Conservation (phyloP, 2,113 vertebrate species). For the Passer domesticus region DNA sequence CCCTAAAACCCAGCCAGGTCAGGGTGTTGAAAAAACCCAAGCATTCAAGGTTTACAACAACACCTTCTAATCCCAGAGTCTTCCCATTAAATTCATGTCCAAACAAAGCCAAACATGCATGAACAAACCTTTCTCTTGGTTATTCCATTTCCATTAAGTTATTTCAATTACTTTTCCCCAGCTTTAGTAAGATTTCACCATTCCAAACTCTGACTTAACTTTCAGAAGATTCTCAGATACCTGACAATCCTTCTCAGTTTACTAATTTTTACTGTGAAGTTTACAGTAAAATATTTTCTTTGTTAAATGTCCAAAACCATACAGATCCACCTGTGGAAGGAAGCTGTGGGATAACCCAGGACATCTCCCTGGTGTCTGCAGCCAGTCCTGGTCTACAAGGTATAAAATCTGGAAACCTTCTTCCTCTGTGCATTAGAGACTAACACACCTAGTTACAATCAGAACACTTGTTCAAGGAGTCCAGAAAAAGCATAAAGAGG, state of each 20-base stretch:
- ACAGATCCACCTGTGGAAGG: background rate
- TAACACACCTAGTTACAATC: background rate
- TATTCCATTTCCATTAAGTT: background rate
- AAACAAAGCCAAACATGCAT: background rate
- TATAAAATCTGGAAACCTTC: background rate
- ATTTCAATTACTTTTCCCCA: background rate
- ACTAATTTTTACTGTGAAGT: background rate
- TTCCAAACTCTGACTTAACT: background rate
- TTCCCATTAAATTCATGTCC: background rate
- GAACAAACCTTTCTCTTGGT: background rate
- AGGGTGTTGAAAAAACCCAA: background rate
- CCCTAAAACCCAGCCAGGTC: background rate
- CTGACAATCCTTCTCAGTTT: background rate
- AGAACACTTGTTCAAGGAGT: background rate
- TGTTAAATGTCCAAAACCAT: background rate
- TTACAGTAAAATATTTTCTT: background rate
- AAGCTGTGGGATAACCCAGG: background rate
- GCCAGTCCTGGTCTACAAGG: background rate
- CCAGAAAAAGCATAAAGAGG: background rate
- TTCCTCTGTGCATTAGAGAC: background rate
- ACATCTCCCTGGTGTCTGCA: background rate
- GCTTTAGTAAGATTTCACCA: background rate
- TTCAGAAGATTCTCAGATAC: background rate
- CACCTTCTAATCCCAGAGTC: background rate
- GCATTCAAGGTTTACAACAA: background rate